These are phyloP conservation scores for Ricordea florida DNA, from an alignment of 92 coral and sea anemone genomes.

Conservation along the genomic window DNA sequence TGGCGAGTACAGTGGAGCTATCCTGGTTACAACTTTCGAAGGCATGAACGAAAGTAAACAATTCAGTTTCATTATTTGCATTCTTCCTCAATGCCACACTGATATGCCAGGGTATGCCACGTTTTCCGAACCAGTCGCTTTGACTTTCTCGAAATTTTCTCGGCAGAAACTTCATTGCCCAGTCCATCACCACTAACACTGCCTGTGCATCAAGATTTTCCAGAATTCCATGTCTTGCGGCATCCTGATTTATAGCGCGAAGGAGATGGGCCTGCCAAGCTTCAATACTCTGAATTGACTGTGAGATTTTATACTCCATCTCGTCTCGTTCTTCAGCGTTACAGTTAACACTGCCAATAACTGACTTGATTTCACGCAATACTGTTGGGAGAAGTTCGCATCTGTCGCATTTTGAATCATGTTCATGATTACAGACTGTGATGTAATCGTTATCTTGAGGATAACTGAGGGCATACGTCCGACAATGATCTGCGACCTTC, in stretches of 20 bases:
- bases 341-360: slow-evolving; percentile 6
- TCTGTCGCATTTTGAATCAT: slow-evolving; percentile 39
- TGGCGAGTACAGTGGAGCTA: neutral
- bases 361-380: slow-evolving; percentile 42
- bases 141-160: slow-evolving; percentile 65
- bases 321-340: slow-evolving; percentile 53
- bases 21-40: neutral
- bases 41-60: neutral
- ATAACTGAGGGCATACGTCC: slow-evolving; percentile 55
- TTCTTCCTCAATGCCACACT: slow-evolving; percentile 45
- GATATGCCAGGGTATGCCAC: slow-evolving; percentile 63
- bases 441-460: slow-evolving; percentile 53
- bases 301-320: slow-evolving; percentile 12
- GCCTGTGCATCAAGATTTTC: slow-evolving; percentile 34
- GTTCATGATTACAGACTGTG: slow-evolving; percentile 56
- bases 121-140: slow-evolving; percentile 64
- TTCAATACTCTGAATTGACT: slow-evolving; percentile 29
- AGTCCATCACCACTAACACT: slow-evolving; percentile 18
- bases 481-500: slow-evolving; percentile 66
- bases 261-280: slow-evolving; percentile 71
- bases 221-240: slow-evolving; percentile 38
- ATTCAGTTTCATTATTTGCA: neutral
- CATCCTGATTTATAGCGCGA: slow-evolving; percentile 60
- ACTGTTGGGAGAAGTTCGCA: slow-evolving; percentile 28
- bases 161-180: slow-evolving; percentile 62